Evolutionary conservation across 2,888 invertebrate species (phyloP).

Genomic region (Resseliella maxima): DNA sequence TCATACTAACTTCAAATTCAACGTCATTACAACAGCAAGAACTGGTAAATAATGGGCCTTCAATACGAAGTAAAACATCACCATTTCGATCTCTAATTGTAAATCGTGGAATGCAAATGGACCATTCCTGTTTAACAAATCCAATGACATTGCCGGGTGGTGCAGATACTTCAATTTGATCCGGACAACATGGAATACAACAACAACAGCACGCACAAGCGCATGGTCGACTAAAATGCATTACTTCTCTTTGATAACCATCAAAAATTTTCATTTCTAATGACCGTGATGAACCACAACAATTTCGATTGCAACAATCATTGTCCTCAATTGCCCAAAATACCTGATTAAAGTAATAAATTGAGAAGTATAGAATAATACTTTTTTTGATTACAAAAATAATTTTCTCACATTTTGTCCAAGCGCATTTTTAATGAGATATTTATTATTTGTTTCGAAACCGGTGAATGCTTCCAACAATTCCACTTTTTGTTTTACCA

Average conservation of each 20-base stretch:
- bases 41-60: slow-evolving; percentile 84
- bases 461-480: slow-evolving; percentile 81
- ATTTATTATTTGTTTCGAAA: slow-evolving; percentile 91
- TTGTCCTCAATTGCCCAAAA: slow-evolving; percentile 84
- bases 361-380: neutral
- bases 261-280: neutral
- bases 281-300: neutral
- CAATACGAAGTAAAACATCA: slow-evolving; percentile 79
- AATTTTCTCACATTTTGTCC: slow-evolving; percentile 74
- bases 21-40: slow-evolving; percentile 82
- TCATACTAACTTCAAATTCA: slow-evolving; percentile 78
- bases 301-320: neutral
- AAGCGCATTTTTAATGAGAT: slow-evolving; percentile 80
- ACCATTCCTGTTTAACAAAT: slow-evolving; percentile 81
- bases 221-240: neutral
- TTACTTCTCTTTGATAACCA: neutral
- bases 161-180: slow-evolving; percentile 81
- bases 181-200: slow-evolving; percentile 84
- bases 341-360: slow-evolving; percentile 63
- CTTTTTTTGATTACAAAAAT: too few species aligned
- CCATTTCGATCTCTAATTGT: slow-evolving; percentile 79
- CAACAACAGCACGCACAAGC: slow-evolving; percentile 75
- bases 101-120: slow-evolving; percentile 78
- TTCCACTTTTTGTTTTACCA: slow-evolving; percentile 86
- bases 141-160: slow-evolving; percentile 80